Evolutionary conservation across 2,888 invertebrate species (phyloP), one percentile per base, ranked within the genome.

Genomic region (Cephus runcator): DNA sequence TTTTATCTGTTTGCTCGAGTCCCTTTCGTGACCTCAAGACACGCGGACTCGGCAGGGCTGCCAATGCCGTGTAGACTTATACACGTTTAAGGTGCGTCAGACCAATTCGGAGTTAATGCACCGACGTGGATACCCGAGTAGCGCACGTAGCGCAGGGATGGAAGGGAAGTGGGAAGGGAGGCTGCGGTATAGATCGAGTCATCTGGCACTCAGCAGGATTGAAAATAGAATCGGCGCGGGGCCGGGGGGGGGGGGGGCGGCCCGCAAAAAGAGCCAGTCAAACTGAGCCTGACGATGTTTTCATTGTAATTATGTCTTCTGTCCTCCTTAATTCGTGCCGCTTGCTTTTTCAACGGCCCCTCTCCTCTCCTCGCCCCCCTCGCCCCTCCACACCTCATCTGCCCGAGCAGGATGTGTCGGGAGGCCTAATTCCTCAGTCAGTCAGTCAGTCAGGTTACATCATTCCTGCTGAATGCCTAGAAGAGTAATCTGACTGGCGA

Each of bases 121-220:
- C 56, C 56, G 56, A 56, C 23, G 23, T 56, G 3, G 56, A 56
- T 56, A 56, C 23, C 23, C 56, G 23, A 56, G 56, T 78, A 75
- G 73, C 74, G 79, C 30, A 73, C 56, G 56, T 0, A 56, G 56
- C 23, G 9, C 56, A 56, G 56, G 56, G 56, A 56, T 56, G 56
- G 56, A 23, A 56, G 56, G 2, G 2, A 56, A 56, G 23, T 9
- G 23, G 73, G 73, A 73, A 69, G 12, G 35, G 36, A 34, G 56
- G 76, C 80, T 74, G 80, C 68, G 36, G n/a, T 33, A 75, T 12
- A 69, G 84, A 83, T 84, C 87, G 86, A 88, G 89, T 90, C 90
- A 90, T 90, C 90, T 89, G 90, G 89, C 88, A 88, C 89, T 90
- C 90, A 88, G 87, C 89, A 85, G 86, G 85, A 88, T 90, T 90